Evolutionary conservation across 2,113 vertebrate species (phyloP).

Genomic region (Paraplagusia blochii): DNA sequence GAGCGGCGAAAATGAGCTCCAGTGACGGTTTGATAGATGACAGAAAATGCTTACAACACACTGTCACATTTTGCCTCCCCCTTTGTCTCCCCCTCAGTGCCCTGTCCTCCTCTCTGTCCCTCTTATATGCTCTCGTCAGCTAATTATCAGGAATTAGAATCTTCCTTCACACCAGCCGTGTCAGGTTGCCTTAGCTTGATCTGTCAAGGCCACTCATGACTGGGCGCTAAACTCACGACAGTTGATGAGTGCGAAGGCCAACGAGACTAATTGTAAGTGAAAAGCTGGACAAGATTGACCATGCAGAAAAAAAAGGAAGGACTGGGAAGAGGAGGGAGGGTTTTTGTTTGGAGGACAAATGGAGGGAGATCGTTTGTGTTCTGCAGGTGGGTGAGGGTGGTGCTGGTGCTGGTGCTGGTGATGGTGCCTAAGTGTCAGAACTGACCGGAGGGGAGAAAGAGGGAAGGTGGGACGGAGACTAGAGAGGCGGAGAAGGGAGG

Average conservation of each 20-base stretch:
- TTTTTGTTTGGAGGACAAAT: slow-evolving; percentile 56
- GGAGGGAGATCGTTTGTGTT: slow-evolving; percentile 52
- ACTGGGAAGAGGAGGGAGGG: background rate
- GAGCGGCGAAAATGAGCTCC: too few species aligned
- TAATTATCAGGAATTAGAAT: slow-evolving; percentile 83
- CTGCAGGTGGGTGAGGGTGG: slow-evolving; percentile 55
- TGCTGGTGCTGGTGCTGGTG: too few species aligned
- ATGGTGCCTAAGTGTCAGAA: slow-evolving; percentile 46
- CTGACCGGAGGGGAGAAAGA: slow-evolving; percentile 1
- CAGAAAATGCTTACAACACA: slow-evolving; percentile 73
- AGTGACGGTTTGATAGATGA: slow-evolving; percentile 58
- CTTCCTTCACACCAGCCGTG: slow-evolving; percentile 82
- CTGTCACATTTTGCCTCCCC: slow-evolving; percentile 58
- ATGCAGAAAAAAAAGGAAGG: slow-evolving; percentile 19
- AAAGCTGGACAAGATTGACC: slow-evolving; percentile 77
- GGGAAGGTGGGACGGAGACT: slow-evolving; percentile 14
- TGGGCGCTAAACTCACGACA: slow-evolving; percentile 80
- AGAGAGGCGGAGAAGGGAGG: slow-evolving; percentile 36
- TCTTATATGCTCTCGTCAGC: slow-evolving; percentile 74
- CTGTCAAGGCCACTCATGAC: slow-evolving; percentile 70
- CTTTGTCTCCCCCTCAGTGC: slow-evolving; percentile 9
- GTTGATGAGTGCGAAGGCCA: slow-evolving; percentile 73
- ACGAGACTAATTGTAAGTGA: slow-evolving; percentile 79
- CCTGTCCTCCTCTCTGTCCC: slow-evolving; percentile 19
- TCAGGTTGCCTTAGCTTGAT: slow-evolving; percentile 78